Evolutionary conservation across 2,113 vertebrate genomes (phyloP), one percentile per base, ranked within the genome.

Genomic region (Epinephelus moara): DNA sequence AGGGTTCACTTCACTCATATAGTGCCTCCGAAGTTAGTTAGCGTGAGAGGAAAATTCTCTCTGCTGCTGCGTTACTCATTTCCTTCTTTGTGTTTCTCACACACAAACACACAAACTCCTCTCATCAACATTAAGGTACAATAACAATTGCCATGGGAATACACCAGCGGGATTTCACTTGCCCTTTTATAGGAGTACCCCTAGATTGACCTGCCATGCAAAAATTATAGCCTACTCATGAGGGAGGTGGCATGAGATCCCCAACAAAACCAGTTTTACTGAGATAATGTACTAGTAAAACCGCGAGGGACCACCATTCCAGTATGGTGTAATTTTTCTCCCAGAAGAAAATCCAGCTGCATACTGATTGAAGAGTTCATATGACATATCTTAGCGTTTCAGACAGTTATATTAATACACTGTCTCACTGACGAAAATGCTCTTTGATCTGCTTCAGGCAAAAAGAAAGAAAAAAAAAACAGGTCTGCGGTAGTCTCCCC

Each of bases 351-450:
- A 75, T 84, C 71, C 77, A 79, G 78, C 75, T 62, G 60, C 70
- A 68, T 67, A 70, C 69, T 75, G 75, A 84, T 59, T 76, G 78
- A 78, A 59, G 73, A 69, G 72, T 85, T 80, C 64, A 53, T 59
- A 78, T 81, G 84, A 79, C 55, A 79, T 68, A 81, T 86, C 73
- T 81, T 82, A 87, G 82, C 78, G 67, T 45, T 81, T 87, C 76
- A 85, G 73, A 81, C 75, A 89, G 87, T 66, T 76, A 52, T 89
- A 91, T 90, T 86, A 90, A 90, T 84, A 86, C 60, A 72, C 67
- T 70, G 70, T 85, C 75, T 83, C 50, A 0, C 62, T 82, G 82
- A 87, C 84, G 89, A 91, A 89, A 81, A 74, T 10, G 37, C 79
- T 74, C 80, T 90, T 87, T 92, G 84, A 91, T 91, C 85, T 42